Evolutionary conservation across 2,888 invertebrate species (phyloP), one percentile per base, ranked within the genome.

Genomic region (Tachina fera): DNA sequence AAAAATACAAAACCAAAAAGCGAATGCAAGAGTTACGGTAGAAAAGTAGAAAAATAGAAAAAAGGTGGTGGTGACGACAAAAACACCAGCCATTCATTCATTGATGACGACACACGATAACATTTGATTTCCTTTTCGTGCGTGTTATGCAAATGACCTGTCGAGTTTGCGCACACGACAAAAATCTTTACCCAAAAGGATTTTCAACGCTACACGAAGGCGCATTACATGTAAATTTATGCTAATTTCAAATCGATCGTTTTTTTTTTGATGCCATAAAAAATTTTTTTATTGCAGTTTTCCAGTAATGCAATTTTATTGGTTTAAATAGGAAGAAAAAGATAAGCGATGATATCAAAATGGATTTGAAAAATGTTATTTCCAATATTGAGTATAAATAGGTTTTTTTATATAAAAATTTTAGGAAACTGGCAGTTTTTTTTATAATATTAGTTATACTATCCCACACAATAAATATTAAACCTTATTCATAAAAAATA

Each of bases 91-190:
- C 74, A 71, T 31, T 31, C 74, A 71, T 6, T 31, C 31, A 31
- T 45, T 53, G 68, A 51, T 53, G 61, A 61, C 63, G 45, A 13
- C 9, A 51, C 39, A 53, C 43, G 61, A 45, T 51, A 41, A 49
- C 47, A 67, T 72, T 77, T 51, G 74, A 60, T 76, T 56, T 72
- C 65, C 71, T 68, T 89, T 89, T 71, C 75, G 87, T 89, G 89
- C n/a, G n/a, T 91, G 91, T 91, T 91, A 91, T 91, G 91, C 92
- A 89, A 91, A 91, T 91, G 88, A 91, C 91, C 91, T 91, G 91
- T 87, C 84, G 87, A 84, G 84, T 81, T 71, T 86, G 86, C 88
- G 86, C 87, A 84, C 83, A 83, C 86, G 80, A 87, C 81, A 82
- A 75, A 74, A 68, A 43, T 70, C 49, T 79, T 41, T 56, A 60